Base-by-base conservation (phyloP, 2,113 vertebrate genomes). In the Motacilla tschutschensis region DNA sequence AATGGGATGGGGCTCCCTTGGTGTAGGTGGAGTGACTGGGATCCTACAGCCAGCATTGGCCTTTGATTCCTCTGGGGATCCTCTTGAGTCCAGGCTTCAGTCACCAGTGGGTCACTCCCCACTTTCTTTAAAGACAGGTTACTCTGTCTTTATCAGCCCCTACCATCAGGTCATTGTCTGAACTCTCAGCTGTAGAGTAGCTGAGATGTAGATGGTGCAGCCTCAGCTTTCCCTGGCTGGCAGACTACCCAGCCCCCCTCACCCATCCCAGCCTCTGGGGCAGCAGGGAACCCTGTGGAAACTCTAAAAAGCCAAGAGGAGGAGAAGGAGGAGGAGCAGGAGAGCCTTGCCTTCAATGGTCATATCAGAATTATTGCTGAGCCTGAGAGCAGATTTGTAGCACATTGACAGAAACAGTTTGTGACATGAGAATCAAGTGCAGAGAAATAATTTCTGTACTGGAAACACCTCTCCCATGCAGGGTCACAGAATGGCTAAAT, bases 401-500 rank as follows among this genome's bases (percentile, higher is more conserved):
- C 22, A 25, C 17, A 35, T 48, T 90, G 88, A 93, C 0, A 4
- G 51, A 89, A 83, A 94, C 60, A 29, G 40, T 67, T 87, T 76
- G 65, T 53, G 91, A 91, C 89, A 81, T 41, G 35, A 85, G 36
- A 82, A 89, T 79, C 59, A 69, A 94, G 67, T 51, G 64, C 69
- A 92, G 51, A 82, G 59, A 80, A 94, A 83, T 74, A 31, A 87
- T 85, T 93, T 88, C 55, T 92, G 15, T 43, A 33, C 12, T 66
- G 80, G 38, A 91, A 91, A 91, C 79, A 71, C 85, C 74, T 93
- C 89, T 73, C 35, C 70, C 38, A 55, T 19, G 36, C 25, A 47
- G 73, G 82, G 79, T 92, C 92, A 87, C 33, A 46, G 79, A 84
- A 76, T 43, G 50, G 79, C 79, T 93, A 85, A 89, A 77, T 77